Evolutionary conservation across 2,797 vertebrate genomes (phyloP).

Genomic region (Danionella dracula): DNA sequence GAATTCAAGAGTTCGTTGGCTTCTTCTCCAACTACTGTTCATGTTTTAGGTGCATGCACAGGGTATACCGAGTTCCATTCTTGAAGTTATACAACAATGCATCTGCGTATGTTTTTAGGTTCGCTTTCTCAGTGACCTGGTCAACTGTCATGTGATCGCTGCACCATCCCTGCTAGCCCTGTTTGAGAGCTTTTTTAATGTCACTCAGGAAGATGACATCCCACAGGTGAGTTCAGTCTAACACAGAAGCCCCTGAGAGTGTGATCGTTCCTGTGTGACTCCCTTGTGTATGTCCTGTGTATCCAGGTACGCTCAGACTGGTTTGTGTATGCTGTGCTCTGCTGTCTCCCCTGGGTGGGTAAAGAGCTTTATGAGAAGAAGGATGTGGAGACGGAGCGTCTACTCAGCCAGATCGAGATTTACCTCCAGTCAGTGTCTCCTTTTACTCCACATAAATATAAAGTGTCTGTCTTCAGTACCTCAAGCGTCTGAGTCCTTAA

Average conservation of each 20-base stretch:
- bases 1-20: too few species aligned
- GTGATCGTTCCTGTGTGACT: neutral
- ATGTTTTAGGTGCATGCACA: too few species aligned
- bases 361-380: constrained; percentile 98
- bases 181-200: constrained; percentile 96
- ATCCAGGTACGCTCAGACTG: constrained; percentile 91
- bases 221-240: constrained; percentile 76
- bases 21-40: too few species aligned
- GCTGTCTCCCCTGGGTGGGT: constrained; percentile 95
- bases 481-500: too few species aligned
- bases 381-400: constrained; percentile 95
- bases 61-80: too few species aligned
- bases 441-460: too few species aligned
- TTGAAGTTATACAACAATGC: too few species aligned
- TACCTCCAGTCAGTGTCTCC: constrained; percentile 83
- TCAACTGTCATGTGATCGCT: constrained; percentile 97
- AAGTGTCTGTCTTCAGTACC: too few species aligned
- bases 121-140: constrained; percentile 90
- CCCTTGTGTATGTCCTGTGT: neutral
- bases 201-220: constrained; percentile 94
- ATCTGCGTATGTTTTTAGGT: constrained; percentile 64
- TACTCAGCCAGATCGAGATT: constrained; percentile 88
- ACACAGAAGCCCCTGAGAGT: neutral
- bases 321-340: constrained; percentile 91
- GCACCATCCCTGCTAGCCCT: constrained; percentile 98